Evolutionary conservation across 1,140 invertebrate species (phyloP), one percentile per base, ranked within the genome.

Genomic region (Idris sp.): DNA sequence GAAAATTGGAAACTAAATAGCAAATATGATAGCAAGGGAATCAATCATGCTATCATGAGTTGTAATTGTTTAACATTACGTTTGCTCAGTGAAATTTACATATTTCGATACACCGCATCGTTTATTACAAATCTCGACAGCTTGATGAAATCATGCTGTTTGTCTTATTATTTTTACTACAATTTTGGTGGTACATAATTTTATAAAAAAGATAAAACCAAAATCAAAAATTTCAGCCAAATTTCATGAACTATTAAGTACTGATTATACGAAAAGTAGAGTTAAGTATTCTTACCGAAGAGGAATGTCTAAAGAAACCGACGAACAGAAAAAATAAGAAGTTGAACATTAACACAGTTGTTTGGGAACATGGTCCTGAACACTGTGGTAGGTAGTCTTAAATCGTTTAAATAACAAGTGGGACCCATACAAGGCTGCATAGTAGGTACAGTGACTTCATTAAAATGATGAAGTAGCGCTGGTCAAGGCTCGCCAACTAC

Each of bases 371-470:
- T 40, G 53, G 30, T 19, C 40, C 15, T 35, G 14, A 26, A 61
- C 44, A 49, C 54, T 62, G 49, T 43, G 44, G 44, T 64, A 65
- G 71, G 71, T 65, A 43, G 69, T 41, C 25, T 35, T 22, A 53
- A 74, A 62, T 67, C 53, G 49, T 62, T 54, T 49, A 22, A 56
- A 46, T 41, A 31, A 61, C 48, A 44, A 72, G 59, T 46, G 51
- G 53, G 35, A 5, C 48, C 19, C 53, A 38, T 64, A 58, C 53
- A 61, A 59, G 62, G 53, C 41, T 30, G 40, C 67, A 61, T 33
- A 64, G 58, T 49, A 44, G 38, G 43, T 49, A 64, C 30, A 59
- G 54, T 74, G 41, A 75, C 67, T 78, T 65, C 59, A 61, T 76
- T 76, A 73, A 65, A 76, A 69, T 58, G 44, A 44, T 59, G 43